Base-by-base conservation (phyloP, 2,113 vertebrate species). In the Perca flavescens region DNA sequence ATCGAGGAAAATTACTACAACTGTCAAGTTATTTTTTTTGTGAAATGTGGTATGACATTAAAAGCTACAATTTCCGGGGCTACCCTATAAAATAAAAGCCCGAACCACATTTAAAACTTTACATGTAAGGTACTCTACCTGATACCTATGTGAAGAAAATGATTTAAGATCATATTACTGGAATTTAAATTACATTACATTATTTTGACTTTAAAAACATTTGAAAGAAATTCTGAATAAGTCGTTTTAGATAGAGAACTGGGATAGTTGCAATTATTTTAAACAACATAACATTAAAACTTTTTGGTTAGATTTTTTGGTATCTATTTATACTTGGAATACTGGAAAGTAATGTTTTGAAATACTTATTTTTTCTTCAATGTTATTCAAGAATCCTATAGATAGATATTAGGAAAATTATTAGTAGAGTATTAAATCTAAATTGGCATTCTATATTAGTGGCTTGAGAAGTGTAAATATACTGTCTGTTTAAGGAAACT, bases 61-160 rank as follows among this genome's bases (percentile, higher is more conserved):
- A 9, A 3, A 14, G 46, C 1, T 12, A 19, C 52, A 4, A 52
- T 60, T 80, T 89, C 74, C 58, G n/a, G 54, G 0, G 6, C 0
- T 1, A 2, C 6, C 46, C 6, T 72, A 68, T 82, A 88, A 83
- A 85, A 75, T 86, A 90, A 90, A 81, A 77, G 49, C 21, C 31
- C 8, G 5, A 31, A 17, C 0, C 11, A 43, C 2, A 3, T 68
- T 19, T 14, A 1, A 62, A 43, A 13, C 12, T 12, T 77, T 31
- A 66, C 4, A 53, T 53, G 7, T n/a, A 0, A 28, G 40, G 16
- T 34, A 14, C 0, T 11, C 10, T 54, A 14, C 17, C 3, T 22
- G 4, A 70, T n/a, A 54, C 40, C 40, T 36, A 49, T 28, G 5
- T 43, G 40, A 43, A 43, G 9, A 43, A 43, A 43, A 43, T 10